These are phyloP conservation scores for Petrophora chlorosata DNA, from an alignment of 2,888 invertebrate species.

Conservation along the genomic window DNA sequence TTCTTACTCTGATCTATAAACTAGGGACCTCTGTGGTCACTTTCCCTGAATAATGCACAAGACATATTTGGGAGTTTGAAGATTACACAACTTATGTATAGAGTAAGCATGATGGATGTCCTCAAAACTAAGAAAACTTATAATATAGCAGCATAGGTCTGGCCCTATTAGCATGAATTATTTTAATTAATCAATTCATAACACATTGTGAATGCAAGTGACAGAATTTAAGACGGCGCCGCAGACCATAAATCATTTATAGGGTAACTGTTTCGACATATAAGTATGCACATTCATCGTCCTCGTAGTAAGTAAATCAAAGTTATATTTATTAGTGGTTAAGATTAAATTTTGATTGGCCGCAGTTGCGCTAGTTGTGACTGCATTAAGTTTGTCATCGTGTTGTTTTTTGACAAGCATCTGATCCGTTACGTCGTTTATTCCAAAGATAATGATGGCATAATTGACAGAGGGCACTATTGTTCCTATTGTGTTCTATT, in stretches of 20 bases:
- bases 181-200: slow-evolving; percentile 62
- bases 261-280: slow-evolving; percentile 67
- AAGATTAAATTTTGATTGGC: slow-evolving; percentile 57
- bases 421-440: slow-evolving; percentile 79
- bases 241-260: slow-evolving; percentile 75
- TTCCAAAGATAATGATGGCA: slow-evolving; percentile 82
- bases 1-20: slow-evolving; percentile 52
- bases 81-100: neutral
- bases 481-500: slow-evolving; percentile 80
- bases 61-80: slow-evolving; percentile 1
- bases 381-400: slow-evolving; percentile 61
- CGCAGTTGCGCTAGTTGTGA: slow-evolving; percentile 37
- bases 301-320: slow-evolving; percentile 36
- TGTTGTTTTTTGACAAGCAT: slow-evolving; percentile 75
- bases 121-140: neutral
- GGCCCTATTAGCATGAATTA: slow-evolving; percentile 9
- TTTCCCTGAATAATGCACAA: slow-evolving; percentile 55
- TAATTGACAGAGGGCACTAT: slow-evolving; percentile 82
- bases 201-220: slow-evolving; percentile 61
- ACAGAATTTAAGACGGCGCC: slow-evolving; percentile 67
- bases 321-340: slow-evolving; percentile 50
- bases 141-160: neutral
- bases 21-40: slow-evolving; percentile 51
- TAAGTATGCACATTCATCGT: slow-evolving; percentile 67
- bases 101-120: neutral